These are phyloP conservation scores for Calyptommatus sinebrachiatus DNA, from an alignment of 2,113 vertebrate species.

Conservation along the genomic window DNA sequence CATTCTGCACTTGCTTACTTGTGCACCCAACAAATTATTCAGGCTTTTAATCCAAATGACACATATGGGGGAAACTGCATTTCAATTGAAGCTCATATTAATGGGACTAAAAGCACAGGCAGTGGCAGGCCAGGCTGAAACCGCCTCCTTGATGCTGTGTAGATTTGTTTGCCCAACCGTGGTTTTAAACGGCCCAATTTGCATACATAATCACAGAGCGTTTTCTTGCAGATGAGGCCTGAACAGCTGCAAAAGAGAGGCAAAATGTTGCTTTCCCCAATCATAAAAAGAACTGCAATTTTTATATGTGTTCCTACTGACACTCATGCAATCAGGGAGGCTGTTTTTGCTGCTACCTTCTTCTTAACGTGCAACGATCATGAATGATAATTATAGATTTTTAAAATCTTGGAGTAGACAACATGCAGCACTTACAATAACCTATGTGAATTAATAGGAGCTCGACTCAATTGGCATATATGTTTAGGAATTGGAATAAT, in stretches of 20 bases:
- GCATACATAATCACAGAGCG: not conserved
- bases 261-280: not conserved
- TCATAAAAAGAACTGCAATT: not conserved
- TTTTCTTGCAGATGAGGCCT: conserved; percentile 6
- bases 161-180: not conserved
- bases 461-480: too few species aligned
- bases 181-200: conserved; percentile 24
- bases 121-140: not conserved
- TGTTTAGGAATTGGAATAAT: too few species aligned
- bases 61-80: conserved; percentile 1
- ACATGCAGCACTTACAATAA: not conserved
- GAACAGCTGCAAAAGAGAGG: not conserved
- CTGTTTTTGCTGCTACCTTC: not conserved
- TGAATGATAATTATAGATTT: not conserved
- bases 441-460: too few species aligned
- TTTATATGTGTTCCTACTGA: not conserved
- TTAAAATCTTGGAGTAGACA: not conserved
- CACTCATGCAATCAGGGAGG: not conserved
- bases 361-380: not conserved
- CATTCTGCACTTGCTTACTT: not conserved
- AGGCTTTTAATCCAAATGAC: conserved; percentile 30
- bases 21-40: conserved; percentile 20
- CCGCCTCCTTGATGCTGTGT: not conserved
- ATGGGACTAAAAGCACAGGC: conserved; percentile 19
- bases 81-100: conserved; percentile 27